Percentiles rank a stretch among this genome's conserved stretches.
phyloP scores from a whole-genome alignment of 2,888 invertebrate genomes.

The Cryptus armator region DNA sequence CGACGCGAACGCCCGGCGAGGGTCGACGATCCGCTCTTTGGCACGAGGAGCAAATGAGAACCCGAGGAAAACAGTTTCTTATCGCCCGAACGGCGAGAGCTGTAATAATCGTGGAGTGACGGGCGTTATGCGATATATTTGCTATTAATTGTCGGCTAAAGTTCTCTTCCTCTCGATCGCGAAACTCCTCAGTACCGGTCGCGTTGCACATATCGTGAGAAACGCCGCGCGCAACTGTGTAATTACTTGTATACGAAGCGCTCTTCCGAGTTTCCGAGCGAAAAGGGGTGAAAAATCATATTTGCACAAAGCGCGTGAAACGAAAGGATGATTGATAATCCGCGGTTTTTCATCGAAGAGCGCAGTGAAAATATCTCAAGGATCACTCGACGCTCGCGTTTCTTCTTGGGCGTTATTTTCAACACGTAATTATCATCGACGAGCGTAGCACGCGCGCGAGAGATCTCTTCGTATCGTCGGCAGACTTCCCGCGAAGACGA shows the following conservation, averaged over 20 bases:
- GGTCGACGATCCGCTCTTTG: constrained; percentile 53
- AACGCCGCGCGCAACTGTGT: not conserved
- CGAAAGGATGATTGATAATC: constrained; percentile 21
- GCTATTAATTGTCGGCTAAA: constrained; percentile 58
- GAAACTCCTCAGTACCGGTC: not conserved
- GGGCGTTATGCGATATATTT: constrained; percentile 46
- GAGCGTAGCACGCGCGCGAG: constrained; percentile 38
- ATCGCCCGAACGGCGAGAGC: constrained; percentile 35
- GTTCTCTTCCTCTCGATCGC: constrained; percentile 47
- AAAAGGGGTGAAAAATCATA: not conserved
- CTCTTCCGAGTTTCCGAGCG: too few relatives aligned
- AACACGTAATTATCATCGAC: constrained; percentile 25
- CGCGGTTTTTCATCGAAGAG: constrained; percentile 16
- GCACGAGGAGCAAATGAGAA: constrained; percentile 7
- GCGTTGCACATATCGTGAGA: not conserved
- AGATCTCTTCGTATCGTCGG: constrained; percentile 21
- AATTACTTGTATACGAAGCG: too few relatives aligned
- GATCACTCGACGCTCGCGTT: not conserved
- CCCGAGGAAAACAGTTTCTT: constrained; percentile 46
- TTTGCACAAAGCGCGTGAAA: not conserved
- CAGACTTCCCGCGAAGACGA: constrained; percentile 7
- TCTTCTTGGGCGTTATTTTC: not conserved
- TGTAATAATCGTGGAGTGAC: constrained; percentile 37
- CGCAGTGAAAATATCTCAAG: constrained; percentile 18
- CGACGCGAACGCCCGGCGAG: constrained; percentile 25